These are phyloP conservation scores for Heteromyza rotundicornis DNA, from an alignment of 2,888 invertebrate species.

Conservation along the genomic window DNA sequence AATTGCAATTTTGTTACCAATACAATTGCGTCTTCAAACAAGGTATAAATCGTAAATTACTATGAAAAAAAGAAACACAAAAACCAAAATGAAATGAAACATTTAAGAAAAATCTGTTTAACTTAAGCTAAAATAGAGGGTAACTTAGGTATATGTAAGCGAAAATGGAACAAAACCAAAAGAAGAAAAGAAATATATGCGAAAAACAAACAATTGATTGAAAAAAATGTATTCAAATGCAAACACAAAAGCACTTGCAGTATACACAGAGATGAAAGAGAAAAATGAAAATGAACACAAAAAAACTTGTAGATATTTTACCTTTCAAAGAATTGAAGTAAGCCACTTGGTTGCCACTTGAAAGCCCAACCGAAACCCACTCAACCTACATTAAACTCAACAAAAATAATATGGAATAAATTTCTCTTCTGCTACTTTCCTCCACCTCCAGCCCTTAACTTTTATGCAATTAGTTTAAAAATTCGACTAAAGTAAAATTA, in stretches of 20 bases:
- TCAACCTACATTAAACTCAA: background rate
- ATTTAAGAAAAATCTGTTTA: constrained; percentile 31
- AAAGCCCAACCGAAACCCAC: background rate
- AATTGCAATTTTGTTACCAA: background rate
- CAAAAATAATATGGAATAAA: too few relatives aligned
- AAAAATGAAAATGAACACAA: background rate
- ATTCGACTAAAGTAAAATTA: too few relatives aligned
- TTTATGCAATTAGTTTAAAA: too few relatives aligned
- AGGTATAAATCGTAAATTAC: constrained; percentile 11
- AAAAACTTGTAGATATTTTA: background rate
- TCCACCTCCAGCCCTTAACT: too few relatives aligned
- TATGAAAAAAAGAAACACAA: constrained; percentile 1
- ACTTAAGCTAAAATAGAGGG: background rate
- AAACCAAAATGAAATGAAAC: constrained; percentile 2
- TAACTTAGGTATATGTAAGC: background rate
- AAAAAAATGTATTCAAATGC: too few relatives aligned
- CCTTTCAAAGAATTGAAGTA: background rate
- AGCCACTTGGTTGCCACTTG: background rate
- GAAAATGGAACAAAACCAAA: background rate
- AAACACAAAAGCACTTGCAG: background rate
- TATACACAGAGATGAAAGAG: background rate
- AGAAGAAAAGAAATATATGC: background rate
- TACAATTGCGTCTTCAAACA: constrained; percentile 11
- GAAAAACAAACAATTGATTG: constrained; percentile 3
- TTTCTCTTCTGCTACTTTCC: too few relatives aligned